Evolutionary conservation across 2,888 invertebrate species (phyloP).

Genomic region (Polydesmus complanatus): DNA sequence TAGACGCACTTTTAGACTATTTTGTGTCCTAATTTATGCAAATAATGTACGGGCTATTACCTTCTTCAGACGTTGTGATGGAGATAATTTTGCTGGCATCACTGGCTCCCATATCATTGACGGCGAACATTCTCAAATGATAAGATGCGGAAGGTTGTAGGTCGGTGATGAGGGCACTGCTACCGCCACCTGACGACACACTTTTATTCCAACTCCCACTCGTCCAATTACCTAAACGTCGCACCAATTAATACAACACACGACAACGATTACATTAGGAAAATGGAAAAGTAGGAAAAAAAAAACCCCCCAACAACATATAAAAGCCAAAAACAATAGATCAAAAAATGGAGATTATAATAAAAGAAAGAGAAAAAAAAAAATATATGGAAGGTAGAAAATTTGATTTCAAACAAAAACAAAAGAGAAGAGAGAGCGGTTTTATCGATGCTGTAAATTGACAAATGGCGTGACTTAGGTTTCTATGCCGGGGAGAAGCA

Average conservation of each 20-base stretch:
- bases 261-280: too few relatives aligned
- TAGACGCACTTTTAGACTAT: too few relatives aligned
- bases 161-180: not conserved
- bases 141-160: conserved; percentile 7
- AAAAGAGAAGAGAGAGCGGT: not conserved
- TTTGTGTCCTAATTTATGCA: too few relatives aligned
- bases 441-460: not conserved
- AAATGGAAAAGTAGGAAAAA: too few relatives aligned
- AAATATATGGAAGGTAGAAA: not conserved
- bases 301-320: too few relatives aligned
- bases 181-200: conserved; percentile 1
- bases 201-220: conserved; percentile 7
- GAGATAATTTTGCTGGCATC: conserved; percentile 14
- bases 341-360: not conserved
- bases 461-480: not conserved
- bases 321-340: too few relatives aligned
- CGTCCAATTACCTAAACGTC: conserved; percentile 11
- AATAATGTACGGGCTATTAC: conserved; percentile 1
- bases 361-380: not conserved
- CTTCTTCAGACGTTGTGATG: conserved; percentile 14
- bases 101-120: conserved; percentile 14
- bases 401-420: not conserved
- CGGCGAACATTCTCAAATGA: conserved; percentile 9
- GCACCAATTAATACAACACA: too few relatives aligned
- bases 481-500: too few relatives aligned